A percentile compares a stretch with the other conserved stretches of the same genome.
These are phyloP conservation scores for Pseudomyrmex sp. DNA, from an alignment of 1,140 invertebrate species.

Conservation along the genomic window DNA sequence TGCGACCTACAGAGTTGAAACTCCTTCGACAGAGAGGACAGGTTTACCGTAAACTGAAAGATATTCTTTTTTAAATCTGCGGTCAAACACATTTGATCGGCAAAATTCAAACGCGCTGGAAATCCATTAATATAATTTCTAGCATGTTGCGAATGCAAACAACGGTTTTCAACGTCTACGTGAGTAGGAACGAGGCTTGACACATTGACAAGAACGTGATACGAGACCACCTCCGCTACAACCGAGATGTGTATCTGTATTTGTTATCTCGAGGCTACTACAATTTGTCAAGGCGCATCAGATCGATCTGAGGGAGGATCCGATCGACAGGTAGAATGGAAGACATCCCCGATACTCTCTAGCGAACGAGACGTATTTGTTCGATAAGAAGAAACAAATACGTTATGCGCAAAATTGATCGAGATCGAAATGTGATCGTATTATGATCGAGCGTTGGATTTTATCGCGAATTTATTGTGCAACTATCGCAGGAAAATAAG, in stretches of 20 bases:
- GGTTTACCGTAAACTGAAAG: background rate
- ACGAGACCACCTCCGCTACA: slow-evolving; percentile 73
- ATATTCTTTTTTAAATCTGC: background rate
- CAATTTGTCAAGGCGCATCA: slow-evolving; percentile 74
- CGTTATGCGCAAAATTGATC: slow-evolving; percentile 15
- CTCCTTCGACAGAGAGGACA: too few species aligned
- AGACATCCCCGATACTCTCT: slow-evolving; percentile 55
- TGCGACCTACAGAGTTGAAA: background rate
- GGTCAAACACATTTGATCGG: too few species aligned
- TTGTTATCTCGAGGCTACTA: slow-evolving; percentile 70
- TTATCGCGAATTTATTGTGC: background rate
- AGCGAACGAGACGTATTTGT: background rate
- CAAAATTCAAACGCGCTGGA: too few species aligned
- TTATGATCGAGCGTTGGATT: background rate
- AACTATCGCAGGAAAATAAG: slow-evolving; percentile 6
- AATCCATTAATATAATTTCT: slow-evolving; percentile 3
- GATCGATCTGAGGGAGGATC: slow-evolving; percentile 28
- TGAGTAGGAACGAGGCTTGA: slow-evolving; percentile 61
- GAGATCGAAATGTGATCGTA: slow-evolving; percentile 9
- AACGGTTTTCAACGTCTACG: slow-evolving; percentile 52
- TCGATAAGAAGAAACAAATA: background rate
- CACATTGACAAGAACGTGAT: slow-evolving; percentile 73
- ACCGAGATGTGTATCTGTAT: slow-evolving; percentile 65
- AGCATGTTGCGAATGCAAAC: slow-evolving; percentile 24
- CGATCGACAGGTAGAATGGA: slow-evolving; percentile 18